Conservation (phyloP, 2,888 invertebrate genomes). For the Lepidonotus clava region DNA sequence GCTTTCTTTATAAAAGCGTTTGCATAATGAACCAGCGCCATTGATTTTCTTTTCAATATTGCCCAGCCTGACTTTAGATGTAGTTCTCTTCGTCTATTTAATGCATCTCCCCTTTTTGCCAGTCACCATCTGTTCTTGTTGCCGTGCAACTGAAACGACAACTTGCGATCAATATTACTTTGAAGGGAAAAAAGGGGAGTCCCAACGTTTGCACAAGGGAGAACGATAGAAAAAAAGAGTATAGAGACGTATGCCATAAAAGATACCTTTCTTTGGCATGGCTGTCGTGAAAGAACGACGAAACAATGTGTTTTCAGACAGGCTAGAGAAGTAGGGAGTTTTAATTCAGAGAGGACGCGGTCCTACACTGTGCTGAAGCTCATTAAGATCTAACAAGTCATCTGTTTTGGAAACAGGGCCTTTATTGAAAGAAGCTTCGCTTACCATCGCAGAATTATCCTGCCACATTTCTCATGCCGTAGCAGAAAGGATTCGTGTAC, state of each 20-base stretch:
- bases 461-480: too few species aligned
- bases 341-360: neutral
- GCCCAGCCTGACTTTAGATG: conserved; percentile 44
- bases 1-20: conserved; percentile 37
- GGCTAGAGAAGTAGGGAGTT: neutral
- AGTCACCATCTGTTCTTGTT: conserved; percentile 49
- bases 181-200: neutral
- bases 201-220: neutral
- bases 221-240: neutral
- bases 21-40: conserved; percentile 31
- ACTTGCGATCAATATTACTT: conserved; percentile 50
- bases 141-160: conserved; percentile 47
- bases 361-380: neutral
- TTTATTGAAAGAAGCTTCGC: too few species aligned
- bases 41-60: conserved; percentile 53
- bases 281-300: neutral
- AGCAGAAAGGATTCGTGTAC: neutral
- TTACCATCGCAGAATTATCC: too few species aligned
- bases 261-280: conserved; percentile 13
- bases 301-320: conserved; percentile 48
- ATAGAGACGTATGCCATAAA: neutral
- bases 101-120: neutral
- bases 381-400: neutral
- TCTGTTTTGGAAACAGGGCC: neutral
- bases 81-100: conserved; percentile 49